Percentiles rank a stretch among this genome's conserved stretches.
These are phyloP conservation scores for Podargus strigoides DNA, from an alignment of 2,797 vertebrate genomes.

Conservation along the genomic window DNA sequence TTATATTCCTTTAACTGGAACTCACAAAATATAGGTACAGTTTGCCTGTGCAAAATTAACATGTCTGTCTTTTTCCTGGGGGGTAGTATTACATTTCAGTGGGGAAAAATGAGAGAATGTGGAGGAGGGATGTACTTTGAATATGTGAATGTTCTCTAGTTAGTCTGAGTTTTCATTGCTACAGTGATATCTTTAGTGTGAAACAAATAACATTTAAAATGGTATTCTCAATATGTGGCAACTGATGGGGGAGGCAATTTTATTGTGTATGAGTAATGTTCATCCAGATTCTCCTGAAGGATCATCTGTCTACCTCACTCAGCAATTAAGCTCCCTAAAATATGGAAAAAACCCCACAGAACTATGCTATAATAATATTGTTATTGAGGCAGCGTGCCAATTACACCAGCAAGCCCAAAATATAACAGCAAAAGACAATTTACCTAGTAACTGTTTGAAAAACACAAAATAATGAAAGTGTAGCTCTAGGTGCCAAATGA, in stretches of 20 bases:
- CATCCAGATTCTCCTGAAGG: not conserved
- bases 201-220: not conserved
- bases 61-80: not conserved
- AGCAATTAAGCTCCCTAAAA: slow-evolving; percentile 45
- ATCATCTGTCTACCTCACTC: not conserved
- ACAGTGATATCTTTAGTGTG: not conserved
- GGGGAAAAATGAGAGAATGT: not conserved
- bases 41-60: not conserved
- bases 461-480: not conserved
- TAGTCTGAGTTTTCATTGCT: not conserved
- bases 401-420: not conserved
- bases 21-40: not conserved
- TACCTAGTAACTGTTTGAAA: not conserved
- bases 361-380: not conserved
- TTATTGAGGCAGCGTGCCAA: not conserved
- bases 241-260: not conserved
- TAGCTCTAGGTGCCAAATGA: not conserved
- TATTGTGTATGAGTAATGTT: not conserved
- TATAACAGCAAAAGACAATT: not conserved
- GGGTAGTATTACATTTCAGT: not conserved
- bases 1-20: not conserved
- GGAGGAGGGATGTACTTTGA: not conserved
- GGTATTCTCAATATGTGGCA: not conserved
- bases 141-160: not conserved
- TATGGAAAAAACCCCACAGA: not conserved